A percentile compares a stretch with the other conserved stretches of the same genome.
These are phyloP conservation scores for Aporophyla nigra DNA, from an alignment of 2,888 invertebrate species.

Conservation along the genomic window DNA sequence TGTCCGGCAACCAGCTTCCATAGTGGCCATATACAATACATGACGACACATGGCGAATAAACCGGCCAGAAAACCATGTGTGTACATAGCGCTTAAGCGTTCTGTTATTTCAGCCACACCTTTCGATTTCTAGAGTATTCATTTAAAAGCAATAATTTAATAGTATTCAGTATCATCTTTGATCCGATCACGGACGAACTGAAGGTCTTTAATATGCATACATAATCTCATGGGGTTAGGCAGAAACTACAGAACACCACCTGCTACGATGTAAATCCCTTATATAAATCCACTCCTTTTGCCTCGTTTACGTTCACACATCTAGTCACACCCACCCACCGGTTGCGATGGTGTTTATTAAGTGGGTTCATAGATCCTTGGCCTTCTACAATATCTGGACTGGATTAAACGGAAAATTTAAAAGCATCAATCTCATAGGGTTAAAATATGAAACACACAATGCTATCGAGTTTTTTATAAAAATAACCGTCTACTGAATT, in stretches of 20 bases:
- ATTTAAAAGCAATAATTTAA: background rate
- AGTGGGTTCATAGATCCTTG: background rate
- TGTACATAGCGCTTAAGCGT: background rate
- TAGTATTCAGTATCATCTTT: background rate
- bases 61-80: too few relatives aligned
- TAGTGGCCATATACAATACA: too few relatives aligned
- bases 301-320: too few relatives aligned
- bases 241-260: too few relatives aligned
- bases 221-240: too few relatives aligned
- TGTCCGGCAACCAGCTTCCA: too few relatives aligned
- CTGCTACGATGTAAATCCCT: too few relatives aligned
- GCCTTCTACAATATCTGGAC: background rate
- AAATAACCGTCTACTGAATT: conserved; percentile 32
- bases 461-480: background rate
- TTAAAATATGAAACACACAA: background rate
- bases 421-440: background rate
- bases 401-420: background rate
- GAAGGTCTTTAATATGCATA: background rate
- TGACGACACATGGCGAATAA: too few relatives aligned
- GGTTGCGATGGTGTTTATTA: background rate
- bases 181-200: too few relatives aligned
- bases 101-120: background rate
- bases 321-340: too few relatives aligned
- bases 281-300: too few relatives aligned
- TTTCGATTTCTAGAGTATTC: background rate